These are phyloP conservation scores for Lutraria lutraria DNA, from an alignment of 2,888 invertebrate genomes.

Conservation along the genomic window DNA sequence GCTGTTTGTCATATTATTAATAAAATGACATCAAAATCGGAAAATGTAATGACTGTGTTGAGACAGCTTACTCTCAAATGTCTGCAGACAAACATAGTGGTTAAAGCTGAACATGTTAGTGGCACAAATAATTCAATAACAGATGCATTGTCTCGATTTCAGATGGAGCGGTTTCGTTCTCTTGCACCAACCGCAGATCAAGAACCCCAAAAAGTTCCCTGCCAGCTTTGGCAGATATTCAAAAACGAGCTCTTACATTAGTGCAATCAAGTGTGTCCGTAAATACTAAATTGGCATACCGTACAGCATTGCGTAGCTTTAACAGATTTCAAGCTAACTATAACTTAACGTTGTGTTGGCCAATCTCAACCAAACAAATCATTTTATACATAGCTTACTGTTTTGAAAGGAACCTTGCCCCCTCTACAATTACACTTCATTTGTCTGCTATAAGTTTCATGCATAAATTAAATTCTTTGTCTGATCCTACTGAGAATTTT, in stretches of 20 bases:
- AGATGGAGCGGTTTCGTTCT: constrained; percentile 30
- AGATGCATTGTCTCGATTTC: constrained; percentile 45
- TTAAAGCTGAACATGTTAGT: too few species aligned
- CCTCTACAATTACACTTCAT: too few species aligned
- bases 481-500: constrained; percentile 37
- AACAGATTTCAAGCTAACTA: constrained; percentile 8
- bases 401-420: constrained; percentile 1
- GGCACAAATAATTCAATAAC: constrained; percentile 25
- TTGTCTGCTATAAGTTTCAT: too few species aligned
- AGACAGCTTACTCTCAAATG: too few species aligned
- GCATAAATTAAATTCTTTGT: too few species aligned
- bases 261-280: too few species aligned
- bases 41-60: too few species aligned
- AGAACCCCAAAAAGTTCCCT: too few species aligned
- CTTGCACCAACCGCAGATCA: constrained; percentile 43
- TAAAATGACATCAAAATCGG: constrained; percentile 53
- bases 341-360: constrained; percentile 22
- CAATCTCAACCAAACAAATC: constrained; percentile 32
- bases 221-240: too few species aligned
- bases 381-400: constrained; percentile 34
- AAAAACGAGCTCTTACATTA: too few species aligned
- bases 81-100: too few species aligned
- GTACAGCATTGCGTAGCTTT: constrained; percentile 22
- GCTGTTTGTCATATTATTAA: constrained; percentile 52
- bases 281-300: too few species aligned